phyloP scores from a whole-genome alignment of 2,113 vertebrate genomes.

The Chauna torquata region DNA sequence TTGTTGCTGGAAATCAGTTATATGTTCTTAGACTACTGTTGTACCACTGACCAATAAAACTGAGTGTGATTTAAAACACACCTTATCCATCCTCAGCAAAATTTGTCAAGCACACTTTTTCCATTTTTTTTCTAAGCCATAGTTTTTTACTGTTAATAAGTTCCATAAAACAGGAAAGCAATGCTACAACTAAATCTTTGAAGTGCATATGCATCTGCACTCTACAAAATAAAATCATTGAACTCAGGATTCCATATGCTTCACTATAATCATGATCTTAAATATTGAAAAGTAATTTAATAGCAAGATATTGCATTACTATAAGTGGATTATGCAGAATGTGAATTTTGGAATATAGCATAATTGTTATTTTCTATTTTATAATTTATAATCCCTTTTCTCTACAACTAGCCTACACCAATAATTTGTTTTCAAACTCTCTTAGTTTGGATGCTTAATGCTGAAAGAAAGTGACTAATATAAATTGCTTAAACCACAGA shows the following conservation, averaged over 20 bases:
- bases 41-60: neutral
- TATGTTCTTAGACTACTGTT: neutral
- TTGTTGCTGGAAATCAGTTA: neutral
- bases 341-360: neutral
- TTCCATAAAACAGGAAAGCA: neutral
- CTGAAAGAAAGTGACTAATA: neutral
- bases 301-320: neutral
- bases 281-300: slow-evolving; percentile 30
- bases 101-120: neutral
- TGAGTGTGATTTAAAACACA: neutral
- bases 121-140: neutral
- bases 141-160: neutral
- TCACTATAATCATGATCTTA: neutral
- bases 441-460: neutral
- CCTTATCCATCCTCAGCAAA: rapidly evolving
- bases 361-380: neutral
- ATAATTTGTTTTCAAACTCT: neutral
- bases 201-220: neutral
- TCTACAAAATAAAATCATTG: neutral
- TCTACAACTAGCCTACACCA: neutral
- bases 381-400: neutral
- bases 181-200: neutral
- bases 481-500: slow-evolving; percentile 15
- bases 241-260: neutral
- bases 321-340: neutral